Conservation (phyloP, 2,888 invertebrate species). For the Rhagophthalmus giganteus region DNA sequence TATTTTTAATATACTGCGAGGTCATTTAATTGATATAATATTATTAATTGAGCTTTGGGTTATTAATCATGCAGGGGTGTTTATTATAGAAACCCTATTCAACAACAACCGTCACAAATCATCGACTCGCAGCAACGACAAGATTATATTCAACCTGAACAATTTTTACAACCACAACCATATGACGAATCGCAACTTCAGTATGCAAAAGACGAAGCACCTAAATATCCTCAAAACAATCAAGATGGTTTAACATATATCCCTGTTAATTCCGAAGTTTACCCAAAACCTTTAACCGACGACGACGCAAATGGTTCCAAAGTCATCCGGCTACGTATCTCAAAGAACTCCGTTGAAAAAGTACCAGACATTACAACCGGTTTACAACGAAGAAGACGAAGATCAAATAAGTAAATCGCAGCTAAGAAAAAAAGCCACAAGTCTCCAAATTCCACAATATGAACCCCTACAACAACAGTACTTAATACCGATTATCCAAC, state of each 20-base stretch:
- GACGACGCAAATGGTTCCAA: constrained; percentile 1
- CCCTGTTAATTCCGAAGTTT: constrained; percentile 8
- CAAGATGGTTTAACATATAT: constrained; percentile 3
- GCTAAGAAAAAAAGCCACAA: neutral
- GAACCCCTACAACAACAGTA: neutral
- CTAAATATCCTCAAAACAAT: constrained; percentile 3
- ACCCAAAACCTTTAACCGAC: constrained; percentile 6
- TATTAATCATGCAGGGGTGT: too few species aligned
- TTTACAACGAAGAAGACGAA: neutral
- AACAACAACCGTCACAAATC: constrained; percentile 1
- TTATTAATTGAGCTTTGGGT: too few species aligned
- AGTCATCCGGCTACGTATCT: constrained; percentile 1
- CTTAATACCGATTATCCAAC: constrained; percentile 3
- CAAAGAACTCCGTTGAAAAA: constrained; percentile 8
- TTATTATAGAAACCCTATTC: neutral
- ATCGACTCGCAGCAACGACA: neutral
- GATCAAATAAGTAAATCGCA: constrained; percentile 1
- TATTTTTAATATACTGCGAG: too few species aligned
- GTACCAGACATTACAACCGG: constrained; percentile 1
- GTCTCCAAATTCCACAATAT: neutral
- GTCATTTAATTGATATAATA: too few species aligned
- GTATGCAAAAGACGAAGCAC: constrained; percentile 1
- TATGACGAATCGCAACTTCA: neutral
- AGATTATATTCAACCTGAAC: neutral
- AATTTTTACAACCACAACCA: neutral